Evolutionary conservation across 2,113 vertebrate species (phyloP).

Genomic region (Planiliza haematocheilus): DNA sequence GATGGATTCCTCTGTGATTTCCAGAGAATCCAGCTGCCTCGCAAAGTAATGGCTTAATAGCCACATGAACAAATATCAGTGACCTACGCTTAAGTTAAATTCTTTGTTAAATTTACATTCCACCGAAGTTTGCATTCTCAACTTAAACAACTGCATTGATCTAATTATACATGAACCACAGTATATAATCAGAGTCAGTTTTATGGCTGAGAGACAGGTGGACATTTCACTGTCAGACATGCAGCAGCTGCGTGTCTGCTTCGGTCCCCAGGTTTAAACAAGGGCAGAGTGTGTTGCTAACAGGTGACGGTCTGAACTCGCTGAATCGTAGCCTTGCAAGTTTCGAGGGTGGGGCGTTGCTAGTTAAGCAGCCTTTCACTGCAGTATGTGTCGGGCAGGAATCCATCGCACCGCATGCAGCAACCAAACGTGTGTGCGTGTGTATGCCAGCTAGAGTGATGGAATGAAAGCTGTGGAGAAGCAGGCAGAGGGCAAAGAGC

Average conservation of each 20-base stretch:
- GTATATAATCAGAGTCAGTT: conserved; percentile 8
- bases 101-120: conserved; percentile 1
- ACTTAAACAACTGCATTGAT: not conserved
- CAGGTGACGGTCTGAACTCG: conserved; percentile 62
- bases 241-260: conserved; percentile 65
- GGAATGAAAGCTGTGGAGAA: conserved; percentile 41
- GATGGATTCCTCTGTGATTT: too few species aligned
- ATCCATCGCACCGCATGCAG: conserved; percentile 36
- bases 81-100: too few species aligned
- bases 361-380: conserved; percentile 47
- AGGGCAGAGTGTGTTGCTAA: conserved; percentile 42
- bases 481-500: conserved; percentile 33
- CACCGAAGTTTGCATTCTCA: not conserved
- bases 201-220: conserved; percentile 55
- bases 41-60: too few species aligned
- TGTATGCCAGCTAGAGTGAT: conserved; percentile 36
- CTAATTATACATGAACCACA: not conserved
- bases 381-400: conserved; percentile 18
- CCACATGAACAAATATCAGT: too few species aligned
- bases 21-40: too few species aligned
- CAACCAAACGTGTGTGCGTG: conserved; percentile 8
- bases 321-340: conserved; percentile 49
- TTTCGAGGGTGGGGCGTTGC: conserved; percentile 54
- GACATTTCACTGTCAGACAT: conserved; percentile 54
- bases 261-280: conserved; percentile 47